Conservation (phyloP, 2,888 invertebrate genomes). For the Entomobrya multifasciata region DNA sequence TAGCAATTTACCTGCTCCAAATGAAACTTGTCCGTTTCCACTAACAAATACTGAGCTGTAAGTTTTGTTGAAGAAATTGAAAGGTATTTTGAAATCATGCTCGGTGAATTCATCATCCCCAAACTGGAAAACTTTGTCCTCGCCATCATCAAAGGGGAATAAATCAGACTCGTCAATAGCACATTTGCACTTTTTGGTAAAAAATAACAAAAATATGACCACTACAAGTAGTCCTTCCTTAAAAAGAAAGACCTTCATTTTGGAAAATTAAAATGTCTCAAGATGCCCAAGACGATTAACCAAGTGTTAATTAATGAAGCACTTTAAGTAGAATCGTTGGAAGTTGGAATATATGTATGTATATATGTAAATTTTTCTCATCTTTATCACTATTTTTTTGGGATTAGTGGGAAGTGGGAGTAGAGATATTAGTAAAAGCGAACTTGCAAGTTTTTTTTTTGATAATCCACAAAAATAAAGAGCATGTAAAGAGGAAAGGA, state of each 20-base stretch:
- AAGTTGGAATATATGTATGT: no score
- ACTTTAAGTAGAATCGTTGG: no score
- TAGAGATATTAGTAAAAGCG: no score
- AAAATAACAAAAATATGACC: not conserved
- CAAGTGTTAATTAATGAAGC: no score
- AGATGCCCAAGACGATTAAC: no score
- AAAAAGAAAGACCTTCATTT: not conserved
- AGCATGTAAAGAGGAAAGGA: no score
- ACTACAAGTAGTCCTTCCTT: not conserved
- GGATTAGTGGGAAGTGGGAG: no score
- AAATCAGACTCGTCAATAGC: not conserved
- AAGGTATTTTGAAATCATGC: constrained; percentile 4
- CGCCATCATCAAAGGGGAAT: not conserved
- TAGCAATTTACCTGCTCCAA: constrained; percentile 18
- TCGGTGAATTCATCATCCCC: constrained; percentile 23
- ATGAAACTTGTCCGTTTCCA: constrained; percentile 55
- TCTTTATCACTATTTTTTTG: no score
- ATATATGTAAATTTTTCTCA: no score
- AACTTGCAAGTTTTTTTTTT: no score
- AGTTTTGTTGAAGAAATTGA: constrained; percentile 47
- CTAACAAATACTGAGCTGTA: constrained; percentile 25
- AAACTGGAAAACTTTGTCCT: not conserved
- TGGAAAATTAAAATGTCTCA: not conserved
- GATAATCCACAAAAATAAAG: no score
- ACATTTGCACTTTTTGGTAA: not conserved